Conservation (phyloP, 2,888 invertebrate genomes). For the Nephrotoma flavescens region DNA sequence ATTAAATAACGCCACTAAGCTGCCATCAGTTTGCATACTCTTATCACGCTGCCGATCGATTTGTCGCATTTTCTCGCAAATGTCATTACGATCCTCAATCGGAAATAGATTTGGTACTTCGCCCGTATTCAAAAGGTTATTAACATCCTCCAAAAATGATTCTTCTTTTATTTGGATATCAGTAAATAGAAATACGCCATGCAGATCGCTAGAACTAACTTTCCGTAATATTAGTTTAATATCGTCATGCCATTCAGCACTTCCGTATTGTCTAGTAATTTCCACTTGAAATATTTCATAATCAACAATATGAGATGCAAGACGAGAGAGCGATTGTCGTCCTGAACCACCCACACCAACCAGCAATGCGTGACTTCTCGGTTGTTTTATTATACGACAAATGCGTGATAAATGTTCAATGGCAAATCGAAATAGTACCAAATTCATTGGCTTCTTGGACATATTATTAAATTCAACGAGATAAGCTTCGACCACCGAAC, state of each 20-base stretch:
- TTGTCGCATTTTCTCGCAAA: constrained; percentile 85
- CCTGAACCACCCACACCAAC: constrained; percentile 92
- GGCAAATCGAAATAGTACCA: constrained; percentile 87
- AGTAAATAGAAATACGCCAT: constrained; percentile 79
- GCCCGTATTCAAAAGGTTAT: constrained; percentile 81
- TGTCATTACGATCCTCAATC: constrained; percentile 73
- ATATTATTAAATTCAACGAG: constrained; percentile 85
- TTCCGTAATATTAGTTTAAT: constrained; percentile 66
- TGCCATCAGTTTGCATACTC: constrained; percentile 81
- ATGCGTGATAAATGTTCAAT: constrained; percentile 88
- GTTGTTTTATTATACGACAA: constrained; percentile 80
- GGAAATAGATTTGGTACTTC: constrained; percentile 85
- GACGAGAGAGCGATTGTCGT: constrained; percentile 74
- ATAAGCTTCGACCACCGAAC: constrained; percentile 73
- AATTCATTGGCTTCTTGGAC: constrained; percentile 93
- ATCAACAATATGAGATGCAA: constrained; percentile 88
- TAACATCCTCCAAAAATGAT: constrained; percentile 83
- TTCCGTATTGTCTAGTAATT: constrained; percentile 73
- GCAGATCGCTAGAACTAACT: constrained; percentile 68
- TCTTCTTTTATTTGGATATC: constrained; percentile 92
- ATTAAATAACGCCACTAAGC: constrained; percentile 77
- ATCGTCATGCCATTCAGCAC: constrained; percentile 83
- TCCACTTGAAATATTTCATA: constrained; percentile 87
- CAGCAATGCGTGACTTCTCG: constrained; percentile 75
- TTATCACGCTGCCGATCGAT: constrained; percentile 80